These are phyloP conservation scores for Lepidurus apus DNA, from an alignment of 1,140 invertebrate species.

Conservation along the genomic window DNA sequence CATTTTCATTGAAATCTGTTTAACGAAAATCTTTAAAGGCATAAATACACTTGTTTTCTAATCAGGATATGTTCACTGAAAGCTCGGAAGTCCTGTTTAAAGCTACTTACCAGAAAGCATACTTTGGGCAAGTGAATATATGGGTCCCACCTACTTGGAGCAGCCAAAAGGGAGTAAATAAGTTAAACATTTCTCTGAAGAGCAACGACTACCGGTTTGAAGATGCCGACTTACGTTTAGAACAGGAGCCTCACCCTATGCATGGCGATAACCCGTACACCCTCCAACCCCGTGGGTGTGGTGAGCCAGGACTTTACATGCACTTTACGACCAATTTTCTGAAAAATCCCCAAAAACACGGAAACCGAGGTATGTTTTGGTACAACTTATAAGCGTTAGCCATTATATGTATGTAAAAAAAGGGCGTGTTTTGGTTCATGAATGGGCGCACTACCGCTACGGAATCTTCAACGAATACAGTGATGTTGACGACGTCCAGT, in stretches of 20 bases:
- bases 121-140: not conserved
- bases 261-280: conserved; percentile 42
- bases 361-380: not conserved
- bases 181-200: not conserved
- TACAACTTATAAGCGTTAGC: not conserved
- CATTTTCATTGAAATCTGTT: not conserved
- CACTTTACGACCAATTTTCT: conserved; percentile 40
- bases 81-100: not conserved
- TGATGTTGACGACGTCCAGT: conserved; percentile 39
- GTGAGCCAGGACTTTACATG: conserved; percentile 41
- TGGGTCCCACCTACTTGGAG: not conserved
- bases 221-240: not conserved
- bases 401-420: not conserved
- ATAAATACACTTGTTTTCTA: not conserved
- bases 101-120: not conserved
- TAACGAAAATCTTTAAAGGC: not conserved
- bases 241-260: not conserved
- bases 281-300: conserved; percentile 41
- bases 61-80: not conserved
- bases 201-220: not conserved
- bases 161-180: not conserved
- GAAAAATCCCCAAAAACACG: not conserved
- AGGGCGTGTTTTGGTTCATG: conserved; percentile 47
- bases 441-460: conserved; percentile 50
- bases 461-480: conserved; percentile 50